Evolutionary conservation across 2,113 vertebrate species (phyloP), one percentile per base, ranked within the genome.

Genomic region (Tragelaphus strepsiceros): DNA sequence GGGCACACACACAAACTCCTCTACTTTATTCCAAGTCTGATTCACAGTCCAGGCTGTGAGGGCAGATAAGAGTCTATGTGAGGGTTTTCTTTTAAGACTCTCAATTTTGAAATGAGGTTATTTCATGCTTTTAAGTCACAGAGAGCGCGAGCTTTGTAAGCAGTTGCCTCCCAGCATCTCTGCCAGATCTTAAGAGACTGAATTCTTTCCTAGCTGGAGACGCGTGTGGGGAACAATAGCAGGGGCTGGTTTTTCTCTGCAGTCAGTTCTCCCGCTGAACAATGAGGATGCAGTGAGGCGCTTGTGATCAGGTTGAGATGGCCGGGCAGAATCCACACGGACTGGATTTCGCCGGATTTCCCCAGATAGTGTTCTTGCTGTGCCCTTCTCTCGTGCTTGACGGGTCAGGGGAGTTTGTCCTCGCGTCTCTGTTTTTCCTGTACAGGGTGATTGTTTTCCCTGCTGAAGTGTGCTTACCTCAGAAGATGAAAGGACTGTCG

Each of bases 61-160:
- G 14, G 16, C 49, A 94, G 92, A 95, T 78, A 88, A 97, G 64
- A 94, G 78, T 32, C 46, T 49, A 46, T 56, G 59, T 12, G 91
- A 28, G 30, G 6, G 14, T 9, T 32, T 22, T 46, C 35, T 35
- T 54, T 43, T 71, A 59, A 93, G 53, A 83, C 90, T 94, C 85
- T 92, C 91, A 56, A 91, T 83, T 97, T 96, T 77, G 95, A 95
- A 97, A 96, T 91, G 61, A 97, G 90, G 98, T 85, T 74, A 96
- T 97, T 97, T 97, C 97, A 94, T 88, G 97, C 96, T 96, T 98
- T 95, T 94, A 96, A 96, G 51, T 95, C 84, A 88, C 19, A 96
- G 74, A 88, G 93, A 96, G n/a, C 26, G 51, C 12, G 39, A 3
- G 35, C 61, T 91, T 97, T 59, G 53, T 95, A 93, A 96, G 87